A percentile compares a stretch with the other conserved stretches of the same genome.
Evolutionary conservation across 2,888 invertebrate genomes (phyloP).

Genomic region (Hyposoter dolosus): DNA sequence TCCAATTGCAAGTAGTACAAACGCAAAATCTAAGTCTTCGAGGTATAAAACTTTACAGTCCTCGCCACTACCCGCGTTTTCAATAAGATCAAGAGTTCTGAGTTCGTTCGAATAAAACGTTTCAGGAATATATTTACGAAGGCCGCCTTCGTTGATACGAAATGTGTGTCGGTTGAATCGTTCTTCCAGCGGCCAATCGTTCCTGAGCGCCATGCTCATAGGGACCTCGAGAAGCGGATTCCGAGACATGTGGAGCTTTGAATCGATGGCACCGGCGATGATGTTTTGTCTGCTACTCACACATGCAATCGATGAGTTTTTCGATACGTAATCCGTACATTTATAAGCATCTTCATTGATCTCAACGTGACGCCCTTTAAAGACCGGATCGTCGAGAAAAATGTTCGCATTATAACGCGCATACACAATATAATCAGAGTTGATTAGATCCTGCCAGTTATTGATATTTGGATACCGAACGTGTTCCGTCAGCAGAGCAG

Average conservation of each 20-base stretch:
- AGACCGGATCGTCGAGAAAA: background rate
- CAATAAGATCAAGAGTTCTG: background rate
- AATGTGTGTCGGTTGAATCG: background rate
- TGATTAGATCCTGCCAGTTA: conserved; percentile 4
- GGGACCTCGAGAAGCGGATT: background rate
- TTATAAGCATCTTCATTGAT: background rate
- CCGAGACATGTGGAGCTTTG: conserved; percentile 17
- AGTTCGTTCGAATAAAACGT: too few relatives aligned
- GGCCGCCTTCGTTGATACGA: too few relatives aligned
- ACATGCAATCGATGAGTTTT: conserved; percentile 18
- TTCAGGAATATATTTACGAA: too few relatives aligned
- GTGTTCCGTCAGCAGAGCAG: conserved; percentile 11
- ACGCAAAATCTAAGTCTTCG: background rate
- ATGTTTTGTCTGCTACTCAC: background rate
- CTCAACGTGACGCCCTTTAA: background rate
- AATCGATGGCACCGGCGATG: background rate
- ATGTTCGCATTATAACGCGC: background rate
- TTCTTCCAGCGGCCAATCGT: conserved; percentile 24
- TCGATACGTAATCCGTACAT: conserved; percentile 8
- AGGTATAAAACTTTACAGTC: background rate
- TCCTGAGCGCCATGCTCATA: background rate
- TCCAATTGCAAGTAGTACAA: background rate
- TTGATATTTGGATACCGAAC: conserved; percentile 11
- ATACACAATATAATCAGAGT: conserved; percentile 16
- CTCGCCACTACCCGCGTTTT: background rate